These are phyloP conservation scores for Ambastaia sidthimunki DNA, from an alignment of 2,797 vertebrate genomes.

Conservation along the genomic window DNA sequence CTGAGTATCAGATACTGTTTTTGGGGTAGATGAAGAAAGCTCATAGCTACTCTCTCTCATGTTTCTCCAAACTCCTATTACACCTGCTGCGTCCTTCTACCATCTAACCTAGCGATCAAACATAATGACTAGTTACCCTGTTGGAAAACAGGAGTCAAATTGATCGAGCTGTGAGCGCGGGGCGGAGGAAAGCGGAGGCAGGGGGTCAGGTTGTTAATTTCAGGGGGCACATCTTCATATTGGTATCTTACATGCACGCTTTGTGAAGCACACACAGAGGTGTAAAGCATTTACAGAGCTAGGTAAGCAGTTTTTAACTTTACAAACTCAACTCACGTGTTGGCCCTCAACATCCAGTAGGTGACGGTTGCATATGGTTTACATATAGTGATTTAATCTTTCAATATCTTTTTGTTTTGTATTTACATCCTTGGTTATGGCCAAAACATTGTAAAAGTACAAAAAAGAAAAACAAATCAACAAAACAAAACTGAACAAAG, in stretches of 20 bases:
- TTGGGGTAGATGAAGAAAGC: background rate
- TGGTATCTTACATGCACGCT: conserved; percentile 66
- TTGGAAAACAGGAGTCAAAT: conserved; percentile 49
- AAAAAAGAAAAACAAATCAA: conserved; percentile 65
- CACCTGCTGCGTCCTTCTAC: background rate
- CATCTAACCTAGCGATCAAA: conserved; percentile 5
- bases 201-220: conserved; percentile 72
- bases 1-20: conserved; percentile 9
- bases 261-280: conserved; percentile 67
- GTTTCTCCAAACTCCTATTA: background rate
- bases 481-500: conserved; percentile 68
- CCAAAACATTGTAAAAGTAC: conserved; percentile 64
- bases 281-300: conserved; percentile 69
- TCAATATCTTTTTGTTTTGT: conserved; percentile 60
- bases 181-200: conserved; percentile 64
- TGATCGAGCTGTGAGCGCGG: conserved; percentile 25
- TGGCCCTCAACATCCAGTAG: conserved; percentile 65
- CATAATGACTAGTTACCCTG: background rate
- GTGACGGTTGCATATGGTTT: conserved; percentile 70
- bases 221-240: conserved; percentile 72
- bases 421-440: conserved; percentile 83
- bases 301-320: conserved; percentile 60
- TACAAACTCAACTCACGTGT: conserved; percentile 67
- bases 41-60: background rate
- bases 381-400: conserved; percentile 60